These are phyloP conservation scores for Aviceda subcristata DNA, from an alignment of 2,113 vertebrate species.

Conservation along the genomic window DNA sequence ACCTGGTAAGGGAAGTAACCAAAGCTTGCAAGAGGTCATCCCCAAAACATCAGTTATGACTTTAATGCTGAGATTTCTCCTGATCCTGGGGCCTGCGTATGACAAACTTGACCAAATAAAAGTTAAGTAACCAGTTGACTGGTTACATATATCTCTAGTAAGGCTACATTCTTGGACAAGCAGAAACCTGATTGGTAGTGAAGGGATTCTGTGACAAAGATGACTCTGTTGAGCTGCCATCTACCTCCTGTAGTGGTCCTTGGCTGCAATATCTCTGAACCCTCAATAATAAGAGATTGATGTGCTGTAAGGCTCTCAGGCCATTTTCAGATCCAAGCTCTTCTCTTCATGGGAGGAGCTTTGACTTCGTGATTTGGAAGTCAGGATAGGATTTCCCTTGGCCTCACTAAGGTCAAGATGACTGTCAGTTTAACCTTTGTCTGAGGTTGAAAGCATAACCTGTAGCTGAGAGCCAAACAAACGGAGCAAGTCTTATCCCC, in stretches of 20 bases:
- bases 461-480: neutral
- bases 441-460: neutral
- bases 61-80: neutral
- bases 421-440: neutral
- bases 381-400: neutral
- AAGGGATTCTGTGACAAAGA: neutral
- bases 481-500: neutral
- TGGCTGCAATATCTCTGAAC: neutral
- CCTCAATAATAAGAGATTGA: neutral
- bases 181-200: neutral
- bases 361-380: neutral
- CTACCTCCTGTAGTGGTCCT: neutral
- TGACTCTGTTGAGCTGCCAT: neutral
- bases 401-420: neutral
- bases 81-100: neutral
- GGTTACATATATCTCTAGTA: neutral
- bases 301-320: neutral
- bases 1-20: neutral
- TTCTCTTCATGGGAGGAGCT: neutral
- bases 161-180: neutral
- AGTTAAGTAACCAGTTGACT: neutral
- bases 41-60: neutral
- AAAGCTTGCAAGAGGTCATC: neutral
- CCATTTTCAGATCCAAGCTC: neutral
- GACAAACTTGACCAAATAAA: neutral